These are phyloP conservation scores for Agrotis ipsilon DNA, from an alignment of 2,888 invertebrate genomes.

Conservation along the genomic window DNA sequence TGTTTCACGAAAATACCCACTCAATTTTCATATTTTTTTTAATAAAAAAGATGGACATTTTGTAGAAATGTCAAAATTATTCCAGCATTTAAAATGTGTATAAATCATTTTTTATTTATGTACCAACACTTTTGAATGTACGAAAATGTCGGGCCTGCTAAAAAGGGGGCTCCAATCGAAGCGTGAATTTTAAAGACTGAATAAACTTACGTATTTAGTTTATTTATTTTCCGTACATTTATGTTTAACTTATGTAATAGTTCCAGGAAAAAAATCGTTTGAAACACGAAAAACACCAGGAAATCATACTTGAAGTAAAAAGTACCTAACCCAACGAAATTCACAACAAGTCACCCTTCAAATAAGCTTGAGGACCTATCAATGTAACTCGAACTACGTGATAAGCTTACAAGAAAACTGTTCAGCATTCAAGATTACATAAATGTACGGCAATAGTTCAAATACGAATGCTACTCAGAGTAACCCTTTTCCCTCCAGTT, in stretches of 20 bases:
- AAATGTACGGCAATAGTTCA: conserved; percentile 42
- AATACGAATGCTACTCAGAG: conserved; percentile 27
- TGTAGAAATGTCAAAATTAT: background rate
- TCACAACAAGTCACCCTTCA: background rate
- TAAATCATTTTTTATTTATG: background rate
- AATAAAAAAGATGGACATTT: background rate
- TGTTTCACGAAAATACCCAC: conserved; percentile 28
- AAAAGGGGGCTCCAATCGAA: no score
- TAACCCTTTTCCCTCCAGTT: conserved; percentile 38
- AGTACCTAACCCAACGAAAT: background rate
- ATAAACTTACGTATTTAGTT: background rate
- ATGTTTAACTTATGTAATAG: no score
- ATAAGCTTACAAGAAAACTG: conserved; percentile 38
- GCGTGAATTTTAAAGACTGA: no score
- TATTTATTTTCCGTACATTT: no score
- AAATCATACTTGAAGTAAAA: background rate
- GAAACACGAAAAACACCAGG: background rate
- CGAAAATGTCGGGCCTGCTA: no score
- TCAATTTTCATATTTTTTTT: conserved; percentile 39
- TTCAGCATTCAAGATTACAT: conserved; percentile 43
- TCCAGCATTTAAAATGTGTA: background rate
- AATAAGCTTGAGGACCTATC: conserved; percentile 10
- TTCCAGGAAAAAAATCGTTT: background rate
- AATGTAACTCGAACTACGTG: conserved; percentile 32
- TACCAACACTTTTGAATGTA: background rate